Conservation (phyloP, 2,888 invertebrate genomes). For the Eristalinus sepulchralis region DNA sequence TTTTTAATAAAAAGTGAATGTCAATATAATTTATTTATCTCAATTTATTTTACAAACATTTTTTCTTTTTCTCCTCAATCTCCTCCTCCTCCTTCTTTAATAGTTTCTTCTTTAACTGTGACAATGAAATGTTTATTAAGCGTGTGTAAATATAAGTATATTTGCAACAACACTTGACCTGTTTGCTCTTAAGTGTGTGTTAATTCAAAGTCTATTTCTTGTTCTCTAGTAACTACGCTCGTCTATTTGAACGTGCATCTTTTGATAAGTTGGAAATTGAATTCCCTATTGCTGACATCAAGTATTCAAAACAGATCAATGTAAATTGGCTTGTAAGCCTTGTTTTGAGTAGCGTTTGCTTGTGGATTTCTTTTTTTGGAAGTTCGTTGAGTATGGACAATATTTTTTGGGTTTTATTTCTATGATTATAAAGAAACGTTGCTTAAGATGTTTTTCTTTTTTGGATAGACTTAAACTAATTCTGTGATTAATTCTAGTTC, state of each 20-base stretch:
- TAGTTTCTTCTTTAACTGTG: slow-evolving; percentile 3
- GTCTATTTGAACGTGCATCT: not conserved
- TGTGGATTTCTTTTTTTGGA: not conserved
- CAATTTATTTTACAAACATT: slow-evolving; percentile 55
- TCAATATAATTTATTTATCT: slow-evolving; percentile 44
- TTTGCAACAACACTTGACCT: not conserved
- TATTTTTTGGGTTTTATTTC: not conserved
- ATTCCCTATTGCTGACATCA: not conserved
- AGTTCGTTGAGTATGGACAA: slow-evolving; percentile 46
- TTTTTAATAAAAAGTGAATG: slow-evolving; percentile 56
- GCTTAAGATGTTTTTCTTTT: not conserved
- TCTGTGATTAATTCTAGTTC: slow-evolving; percentile 12
- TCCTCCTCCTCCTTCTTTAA: not conserved
- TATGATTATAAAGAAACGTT: slow-evolving; percentile 28
- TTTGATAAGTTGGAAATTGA: not conserved
- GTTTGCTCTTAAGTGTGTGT: not conserved
- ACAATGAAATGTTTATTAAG: slow-evolving; percentile 40
- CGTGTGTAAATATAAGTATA: slow-evolving; percentile 8
- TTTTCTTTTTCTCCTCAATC: slow-evolving; percentile 58
- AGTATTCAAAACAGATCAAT: not conserved
- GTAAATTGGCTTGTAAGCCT: not conserved
- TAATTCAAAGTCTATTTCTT: not conserved
- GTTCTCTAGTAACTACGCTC: not conserved
- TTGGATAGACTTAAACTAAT: not conserved
- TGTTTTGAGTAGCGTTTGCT: not conserved